Conservation (phyloP, 2,113 vertebrate genomes). For the Sitta europaea region DNA sequence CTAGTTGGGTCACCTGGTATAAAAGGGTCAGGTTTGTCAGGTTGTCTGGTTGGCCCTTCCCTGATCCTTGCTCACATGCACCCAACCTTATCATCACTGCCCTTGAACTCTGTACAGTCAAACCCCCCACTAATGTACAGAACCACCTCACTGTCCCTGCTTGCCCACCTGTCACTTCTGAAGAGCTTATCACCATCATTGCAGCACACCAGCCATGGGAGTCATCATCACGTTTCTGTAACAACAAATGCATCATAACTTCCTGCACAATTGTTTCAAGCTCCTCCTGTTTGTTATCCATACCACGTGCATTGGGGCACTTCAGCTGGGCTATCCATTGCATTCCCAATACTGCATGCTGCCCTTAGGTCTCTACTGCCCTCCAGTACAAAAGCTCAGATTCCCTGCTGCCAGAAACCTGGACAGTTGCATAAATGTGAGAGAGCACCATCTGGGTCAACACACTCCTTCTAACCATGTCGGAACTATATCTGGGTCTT, state of each 20-base stretch:
- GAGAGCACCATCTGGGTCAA: background rate
- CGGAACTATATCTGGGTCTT: background rate
- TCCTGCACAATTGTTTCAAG: background rate
- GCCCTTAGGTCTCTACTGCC: too few relatives aligned
- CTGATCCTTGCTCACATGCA: background rate
- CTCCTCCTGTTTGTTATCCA: background rate
- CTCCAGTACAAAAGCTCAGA: background rate
- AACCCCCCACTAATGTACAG: background rate
- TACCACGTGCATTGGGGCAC: fast-evolving
- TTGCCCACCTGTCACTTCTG: fast-evolving
- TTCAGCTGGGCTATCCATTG: background rate
- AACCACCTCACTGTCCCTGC: fast-evolving
- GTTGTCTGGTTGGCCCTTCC: background rate
- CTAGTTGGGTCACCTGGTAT: background rate
- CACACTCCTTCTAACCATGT: background rate
- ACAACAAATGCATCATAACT: background rate
- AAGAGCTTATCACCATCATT: background rate
- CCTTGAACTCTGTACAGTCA: background rate
- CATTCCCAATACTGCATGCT: background rate
- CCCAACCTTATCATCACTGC: background rate
- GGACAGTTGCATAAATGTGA: background rate
- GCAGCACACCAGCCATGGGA: background rate
- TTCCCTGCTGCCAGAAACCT: background rate
- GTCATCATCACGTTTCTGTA: too few relatives aligned
- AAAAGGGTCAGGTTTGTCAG: background rate